These are phyloP conservation scores for Acrobasis consociella DNA, from an alignment of 2,888 invertebrate genomes.

Conservation along the genomic window DNA sequence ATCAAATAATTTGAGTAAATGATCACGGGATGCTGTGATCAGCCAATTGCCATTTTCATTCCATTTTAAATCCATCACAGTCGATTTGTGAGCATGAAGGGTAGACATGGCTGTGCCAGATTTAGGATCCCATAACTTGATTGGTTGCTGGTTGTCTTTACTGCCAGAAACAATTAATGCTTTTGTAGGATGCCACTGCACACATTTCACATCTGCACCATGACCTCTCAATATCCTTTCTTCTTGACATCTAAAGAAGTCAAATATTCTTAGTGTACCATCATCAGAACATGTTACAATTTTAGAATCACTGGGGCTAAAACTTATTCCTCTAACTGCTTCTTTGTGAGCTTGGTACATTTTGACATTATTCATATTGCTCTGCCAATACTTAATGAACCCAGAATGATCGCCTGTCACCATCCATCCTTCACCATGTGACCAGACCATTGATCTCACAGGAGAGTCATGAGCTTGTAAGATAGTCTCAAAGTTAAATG, in stretches of 20 bases:
- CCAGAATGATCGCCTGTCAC: conserved; percentile 99
- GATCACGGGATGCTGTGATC: conserved; percentile 98
- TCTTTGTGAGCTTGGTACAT: conserved; percentile 99
- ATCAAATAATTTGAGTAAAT: conserved; percentile 98
- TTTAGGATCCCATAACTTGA: conserved; percentile 99
- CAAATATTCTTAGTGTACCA: conserved; percentile 99
- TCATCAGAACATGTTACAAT: conserved; percentile 99
- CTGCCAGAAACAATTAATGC: conserved; percentile 98
- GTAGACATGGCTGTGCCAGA: conserved; percentile 97
- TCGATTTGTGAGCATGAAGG: conserved; percentile 99
- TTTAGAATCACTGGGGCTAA: conserved; percentile 99
- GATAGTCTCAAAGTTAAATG: conserved; percentile 99
- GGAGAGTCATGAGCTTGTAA: conserved; percentile 99
- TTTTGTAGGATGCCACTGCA: conserved; percentile 99
- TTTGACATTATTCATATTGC: conserved; percentile 99
- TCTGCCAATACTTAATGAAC: conserved; percentile 99
- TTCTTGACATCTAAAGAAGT: conserved; percentile 98
- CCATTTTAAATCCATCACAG: conserved; percentile 99
- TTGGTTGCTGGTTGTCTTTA: conserved; percentile 99
- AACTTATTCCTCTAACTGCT: conserved; percentile 99
- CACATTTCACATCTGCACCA: conserved; percentile 99
- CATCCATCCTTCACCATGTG: conserved; percentile 99
- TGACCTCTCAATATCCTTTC: conserved; percentile 97
- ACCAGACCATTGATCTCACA: conserved; percentile 99
- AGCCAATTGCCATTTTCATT: conserved; percentile 99